Evolutionary conservation across 2,888 invertebrate species (phyloP).

Genomic region (Yponomeuta malinellus): DNA sequence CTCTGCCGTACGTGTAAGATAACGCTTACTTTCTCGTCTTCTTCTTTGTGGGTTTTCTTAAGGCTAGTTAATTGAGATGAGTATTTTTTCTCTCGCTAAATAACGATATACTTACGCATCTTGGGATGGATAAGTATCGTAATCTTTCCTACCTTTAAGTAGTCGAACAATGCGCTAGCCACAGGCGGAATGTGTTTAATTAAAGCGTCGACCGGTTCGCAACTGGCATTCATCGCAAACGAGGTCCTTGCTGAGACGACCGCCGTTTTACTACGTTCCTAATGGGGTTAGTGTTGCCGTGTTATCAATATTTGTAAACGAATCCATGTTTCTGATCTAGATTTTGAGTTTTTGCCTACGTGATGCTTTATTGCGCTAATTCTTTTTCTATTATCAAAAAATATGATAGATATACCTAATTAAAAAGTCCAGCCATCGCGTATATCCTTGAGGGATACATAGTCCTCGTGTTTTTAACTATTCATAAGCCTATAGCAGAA

Average conservation of each 20-base stretch:
- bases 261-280: conserved; percentile 40
- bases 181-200: conserved; percentile 33
- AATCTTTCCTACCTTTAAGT: not conserved
- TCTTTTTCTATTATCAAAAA: no score
- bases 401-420: no score
- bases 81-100: not conserved
- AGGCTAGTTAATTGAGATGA: not conserved
- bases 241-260: conserved; percentile 49
- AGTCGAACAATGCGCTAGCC: conserved; percentile 2
- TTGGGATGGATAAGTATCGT: not conserved
- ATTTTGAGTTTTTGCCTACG: not conserved
- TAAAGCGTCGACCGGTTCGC: conserved; percentile 43
- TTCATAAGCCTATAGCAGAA: not conserved
- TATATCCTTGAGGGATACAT: no score
- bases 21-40: no score
- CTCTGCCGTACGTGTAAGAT: no score
- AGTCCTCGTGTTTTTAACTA: no score
- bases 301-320: not conserved
- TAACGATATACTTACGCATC: not conserved
- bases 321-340: not conserved
- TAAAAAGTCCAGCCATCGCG: no score
- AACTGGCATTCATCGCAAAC: conserved; percentile 46
- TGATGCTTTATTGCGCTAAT: no score
- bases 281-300: not conserved
- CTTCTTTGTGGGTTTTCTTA: not conserved